Evolutionary conservation across 1,140 invertebrate genomes (phyloP), one percentile per base, ranked within the genome.

Genomic region (Artemia franciscana): DNA sequence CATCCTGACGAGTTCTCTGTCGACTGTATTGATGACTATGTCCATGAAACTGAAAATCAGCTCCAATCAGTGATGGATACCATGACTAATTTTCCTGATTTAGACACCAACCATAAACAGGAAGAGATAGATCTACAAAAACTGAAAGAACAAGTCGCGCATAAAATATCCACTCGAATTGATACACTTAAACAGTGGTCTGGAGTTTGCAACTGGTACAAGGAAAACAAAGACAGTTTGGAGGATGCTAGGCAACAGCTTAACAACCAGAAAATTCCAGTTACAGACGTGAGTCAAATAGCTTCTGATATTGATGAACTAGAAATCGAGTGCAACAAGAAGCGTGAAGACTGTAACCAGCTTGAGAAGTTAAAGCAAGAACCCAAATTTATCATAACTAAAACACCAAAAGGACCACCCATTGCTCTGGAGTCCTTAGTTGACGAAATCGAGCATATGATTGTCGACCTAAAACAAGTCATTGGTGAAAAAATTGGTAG

Each of bases 1-100:
- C 82, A 85, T 66, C 81, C 86, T 59, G 84, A 85, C 71, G 86
- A 88, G 69, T 80, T 91, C 15, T 80, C 81, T 69, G 77, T 84
- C 2, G 84, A 87, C 66, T 82, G 85, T 69, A 81, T 91, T 2
- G 84, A 88, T 65, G 78, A 51, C 12, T 12, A 2, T 51, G 12
- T 51, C 12, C 12, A 51, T 15, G 39, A 51, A 18, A 51, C 12
- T 3, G 12, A 51, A 51, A 51, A 15, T 12, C 12, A 15, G 12
- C 39, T 51, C 21, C 39, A 51, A 18, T 51, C 39, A 51, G 12
- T 51, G 39, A 51, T 18, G 12, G 39, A 51, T 18, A 15, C 39
- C 12, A 15, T 3, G 12, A 15, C 39, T 51, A 51, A 51, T 51
- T 51, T 51, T 18, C n/a, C n/a, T n/a, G n/a, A n/a, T n/a, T n/a